Percentiles rank a stretch among this genome's conserved stretches.
These are phyloP conservation scores for Baccha elongata DNA, from an alignment of 2,888 invertebrate species.

Conservation along the genomic window DNA sequence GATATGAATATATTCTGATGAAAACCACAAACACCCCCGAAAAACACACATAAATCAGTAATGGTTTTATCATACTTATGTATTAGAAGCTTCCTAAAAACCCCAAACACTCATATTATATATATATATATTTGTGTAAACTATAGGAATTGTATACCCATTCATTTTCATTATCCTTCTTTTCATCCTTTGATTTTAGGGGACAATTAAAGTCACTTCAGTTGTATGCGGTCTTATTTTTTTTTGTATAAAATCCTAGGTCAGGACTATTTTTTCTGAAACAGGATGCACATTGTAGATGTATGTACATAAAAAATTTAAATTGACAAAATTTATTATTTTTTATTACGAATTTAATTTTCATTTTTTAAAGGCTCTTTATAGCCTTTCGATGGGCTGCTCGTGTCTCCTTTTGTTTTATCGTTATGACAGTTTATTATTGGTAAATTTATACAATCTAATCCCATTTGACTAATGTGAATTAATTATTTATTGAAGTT, in stretches of 20 bases:
- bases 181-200: background rate
- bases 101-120: constrained; percentile 9
- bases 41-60: constrained; percentile 41
- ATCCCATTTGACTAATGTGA: constrained; percentile 33
- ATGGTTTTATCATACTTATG: constrained; percentile 53
- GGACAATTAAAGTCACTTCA: background rate
- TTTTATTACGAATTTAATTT: background rate
- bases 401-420: background rate
- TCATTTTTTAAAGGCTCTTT: too few relatives aligned
- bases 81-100: constrained; percentile 38
- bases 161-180: background rate
- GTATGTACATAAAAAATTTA: too few relatives aligned
- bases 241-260: background rate
- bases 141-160: background rate
- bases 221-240: background rate
- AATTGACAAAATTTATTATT: background rate
- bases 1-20: background rate
- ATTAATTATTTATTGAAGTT: constrained; percentile 46
- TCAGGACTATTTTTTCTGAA: too few relatives aligned
- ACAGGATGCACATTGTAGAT: too few relatives aligned
- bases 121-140: background rate
- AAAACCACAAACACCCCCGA: constrained; percentile 43
- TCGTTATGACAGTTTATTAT: constrained; percentile 13
- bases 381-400: too few relatives aligned
- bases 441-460: constrained; percentile 19